Evolutionary conservation across 1,140 invertebrate species (phyloP).

Genomic region (Zaprionus nigranus): DNA sequence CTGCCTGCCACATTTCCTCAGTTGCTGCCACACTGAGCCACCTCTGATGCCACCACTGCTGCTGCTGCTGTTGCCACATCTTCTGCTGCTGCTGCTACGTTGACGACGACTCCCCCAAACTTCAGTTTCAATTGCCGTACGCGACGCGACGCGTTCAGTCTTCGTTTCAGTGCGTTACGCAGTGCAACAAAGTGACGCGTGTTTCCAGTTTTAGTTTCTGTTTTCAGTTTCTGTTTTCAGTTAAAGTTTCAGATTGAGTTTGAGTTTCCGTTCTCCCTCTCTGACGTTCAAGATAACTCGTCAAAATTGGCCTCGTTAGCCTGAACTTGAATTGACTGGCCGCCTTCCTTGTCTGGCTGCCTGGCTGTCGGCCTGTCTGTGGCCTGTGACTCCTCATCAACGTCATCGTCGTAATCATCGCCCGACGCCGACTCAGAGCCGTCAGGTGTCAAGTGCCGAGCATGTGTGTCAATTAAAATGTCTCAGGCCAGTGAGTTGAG

Average conservation of each 20-base stretch:
- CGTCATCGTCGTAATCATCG: slow-evolving; percentile 39
- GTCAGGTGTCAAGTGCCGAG: slow-evolving; percentile 64
- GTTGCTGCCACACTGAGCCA: slow-evolving; percentile 25
- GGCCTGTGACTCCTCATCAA: slow-evolving; percentile 34
- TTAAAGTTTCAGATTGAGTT: background rate
- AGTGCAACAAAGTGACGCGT: slow-evolving; percentile 66
- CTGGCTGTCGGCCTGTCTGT: slow-evolving; percentile 24
- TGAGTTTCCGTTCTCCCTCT: background rate
- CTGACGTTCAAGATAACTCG: slow-evolving; percentile 1
- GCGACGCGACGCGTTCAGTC: slow-evolving; percentile 71
- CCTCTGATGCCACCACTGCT: slow-evolving; percentile 34
- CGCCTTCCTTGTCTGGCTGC: slow-evolving; percentile 6
- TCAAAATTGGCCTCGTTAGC: slow-evolving; percentile 59
- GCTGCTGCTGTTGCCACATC: slow-evolving; percentile 13
- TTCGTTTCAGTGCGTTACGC: slow-evolving; percentile 57
- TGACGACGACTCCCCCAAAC: slow-evolving; percentile 52
- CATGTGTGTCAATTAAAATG: slow-evolving; percentile 80
- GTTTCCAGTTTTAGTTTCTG: slow-evolving; percentile 17
- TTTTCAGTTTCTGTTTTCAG: background rate
- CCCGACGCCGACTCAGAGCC: slow-evolving; percentile 19
- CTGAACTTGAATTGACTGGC: slow-evolving; percentile 19
- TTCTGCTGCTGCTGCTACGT: slow-evolving; percentile 26
- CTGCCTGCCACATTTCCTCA: slow-evolving; percentile 27
- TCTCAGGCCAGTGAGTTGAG: slow-evolving; percentile 72
- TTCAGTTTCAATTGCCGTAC: slow-evolving; percentile 44